Evolutionary conservation across 2,888 invertebrate species (phyloP), one percentile per base, ranked within the genome.

Genomic region (Lithophane ornitopus): DNA sequence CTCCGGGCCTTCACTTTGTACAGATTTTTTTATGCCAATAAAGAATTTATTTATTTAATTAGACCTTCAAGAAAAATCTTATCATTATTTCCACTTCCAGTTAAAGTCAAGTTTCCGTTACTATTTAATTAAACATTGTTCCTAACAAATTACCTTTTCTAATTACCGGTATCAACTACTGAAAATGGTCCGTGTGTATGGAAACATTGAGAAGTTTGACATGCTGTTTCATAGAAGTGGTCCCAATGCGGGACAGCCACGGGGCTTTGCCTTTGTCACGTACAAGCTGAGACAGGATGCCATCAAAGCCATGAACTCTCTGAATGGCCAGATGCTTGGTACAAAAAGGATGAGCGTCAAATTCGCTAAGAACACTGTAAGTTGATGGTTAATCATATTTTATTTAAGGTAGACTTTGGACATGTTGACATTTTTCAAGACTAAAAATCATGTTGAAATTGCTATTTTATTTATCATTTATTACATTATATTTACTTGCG

Each of bases 111-210:
- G 19, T 26, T 26, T 26, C 8, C 39, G 11, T 26, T 44, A 61
- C 41, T 22, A 41, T 14, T 52, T 28, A 54, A 76, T 26, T 11
- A 26, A 26, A 78, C 49, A 76, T 44, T 61, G 82, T 86, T 87
- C 89, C 89, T 89, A 93, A 91, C 92, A 92, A 93, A 94, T 90
- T 90, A 91, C 92, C 91, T 89, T 91, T 94, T 94, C 94, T 96
- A 91, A 97, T 97, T 98, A 98, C 98, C 97, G 98, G 98, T 99
- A 98, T 98, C 98, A 99, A 97, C 98, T 99, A 97, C 97, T 99
- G 97, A 99, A 99, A 98, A 97, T 99, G 97, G 97, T 99, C 97
- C 99, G 99, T 97, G 98, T 98, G 97, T 98, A 98, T 97, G 99
- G 99, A 94, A 97, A 97, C 93, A 98, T 99, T 92, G 98, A 98